Evolutionary conservation across 2,888 invertebrate genomes (phyloP), one percentile per base, ranked within the genome.

Genomic region (Halictus quadricinctus): DNA sequence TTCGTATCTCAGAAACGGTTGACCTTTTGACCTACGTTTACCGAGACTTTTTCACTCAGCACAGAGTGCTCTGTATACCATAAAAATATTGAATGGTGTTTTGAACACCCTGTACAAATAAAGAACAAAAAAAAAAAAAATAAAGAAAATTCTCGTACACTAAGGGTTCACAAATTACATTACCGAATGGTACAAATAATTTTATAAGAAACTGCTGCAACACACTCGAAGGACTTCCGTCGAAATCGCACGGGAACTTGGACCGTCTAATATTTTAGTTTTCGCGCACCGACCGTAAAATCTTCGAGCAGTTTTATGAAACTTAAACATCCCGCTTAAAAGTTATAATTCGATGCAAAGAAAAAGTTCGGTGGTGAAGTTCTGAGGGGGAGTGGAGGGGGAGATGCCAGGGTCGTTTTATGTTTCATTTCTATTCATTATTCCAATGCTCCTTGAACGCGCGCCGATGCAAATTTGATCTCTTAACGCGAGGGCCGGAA

Each of bases 381-480:
- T 54, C 21, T 2, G 76, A 0, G 8, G 18, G 7, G 5, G 41
- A 29, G 29, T 0, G 54, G 8, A 0, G 21, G 29, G 64, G 7
- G 50, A 8, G 2, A 54, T 2, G 0, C 8, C 54, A 8, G 54
- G 54, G 21, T 54, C 76, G 78, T 84, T 84, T 84, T 84, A 84
- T 84, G 84, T 84, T 84, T 84, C 84, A 84, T 84, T 84, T 84
- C 84, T 74, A 84, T 84, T 84, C 84, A 84, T 84, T 84, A 84
- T 84, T 84, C 84, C 73, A 25, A 84, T 84, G 78, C 84, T 60
- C 72, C 58, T 84, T 78, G 60, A 60, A 72, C 54, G 54, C 78
- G 70, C 84, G 60, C 74, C 84, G 60, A 84, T 84, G 84, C 84
- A 84, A 84, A 84, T 84, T 78, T 83, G 72, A 83, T 83, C 83